Evolutionary conservation across 1,140 invertebrate genomes (phyloP).

Genomic region (Orius insidiosus): DNA sequence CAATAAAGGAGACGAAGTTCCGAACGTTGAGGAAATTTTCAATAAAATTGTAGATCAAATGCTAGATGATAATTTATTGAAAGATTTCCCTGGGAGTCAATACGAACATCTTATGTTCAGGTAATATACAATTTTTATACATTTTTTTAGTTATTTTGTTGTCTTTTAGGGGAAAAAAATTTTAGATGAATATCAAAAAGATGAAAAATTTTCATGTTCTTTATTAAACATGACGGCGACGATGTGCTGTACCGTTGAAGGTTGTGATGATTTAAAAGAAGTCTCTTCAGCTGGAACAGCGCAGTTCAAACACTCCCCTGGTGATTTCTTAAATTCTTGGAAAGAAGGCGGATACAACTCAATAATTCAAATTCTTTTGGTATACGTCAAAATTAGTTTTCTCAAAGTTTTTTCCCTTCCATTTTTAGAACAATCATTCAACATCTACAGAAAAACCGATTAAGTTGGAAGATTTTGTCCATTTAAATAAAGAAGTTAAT

Average conservation of each 20-base stretch:
- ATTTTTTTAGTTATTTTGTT: constrained; percentile 16
- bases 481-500: constrained; percentile 30
- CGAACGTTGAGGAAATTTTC: constrained; percentile 22
- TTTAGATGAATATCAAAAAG: too few relatives aligned
- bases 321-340: constrained; percentile 37
- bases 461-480: constrained; percentile 25
- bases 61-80: too few relatives aligned
- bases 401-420: too few relatives aligned
- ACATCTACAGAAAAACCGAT: not conserved
- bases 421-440: not conserved
- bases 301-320: constrained; percentile 26
- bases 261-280: constrained; percentile 38
- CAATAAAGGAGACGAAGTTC: constrained; percentile 22
- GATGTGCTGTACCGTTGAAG: constrained; percentile 28
- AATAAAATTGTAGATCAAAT: constrained; percentile 18
- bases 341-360: constrained; percentile 37
- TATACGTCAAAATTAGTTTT: too few relatives aligned
- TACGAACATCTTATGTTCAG: too few relatives aligned
- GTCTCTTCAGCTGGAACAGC: constrained; percentile 33
- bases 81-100: too few relatives aligned
- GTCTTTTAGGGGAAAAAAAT: constrained; percentile 15
- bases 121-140: too few relatives aligned
- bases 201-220: too few relatives aligned
- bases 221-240: too few relatives aligned
- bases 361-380: constrained; percentile 38